phyloP scores from a whole-genome alignment of 2,113 vertebrate species.

The Ifrita kowaldi region DNA sequence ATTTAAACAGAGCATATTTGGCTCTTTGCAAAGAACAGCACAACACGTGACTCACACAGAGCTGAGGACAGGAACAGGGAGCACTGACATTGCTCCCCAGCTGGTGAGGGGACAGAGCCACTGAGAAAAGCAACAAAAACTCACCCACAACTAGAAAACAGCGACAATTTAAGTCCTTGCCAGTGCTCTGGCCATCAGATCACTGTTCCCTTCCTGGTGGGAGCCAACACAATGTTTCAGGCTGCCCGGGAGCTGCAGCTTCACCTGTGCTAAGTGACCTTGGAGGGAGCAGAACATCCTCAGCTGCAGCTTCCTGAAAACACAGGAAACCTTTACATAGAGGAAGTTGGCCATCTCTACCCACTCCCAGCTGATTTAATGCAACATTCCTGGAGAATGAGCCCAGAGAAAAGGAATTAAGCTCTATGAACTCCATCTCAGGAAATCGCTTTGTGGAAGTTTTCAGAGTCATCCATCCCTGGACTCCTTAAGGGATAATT shows the following conservation, averaged over 20 bases:
- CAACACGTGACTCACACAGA: rapidly evolving
- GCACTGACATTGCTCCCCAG: neutral
- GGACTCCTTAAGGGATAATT: neutral
- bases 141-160: neutral
- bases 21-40: neutral
- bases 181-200: rapidly evolving
- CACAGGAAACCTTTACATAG: neutral
- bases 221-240: neutral
- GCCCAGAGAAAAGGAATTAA: neutral
- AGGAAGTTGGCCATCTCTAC: neutral
- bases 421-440: neutral
- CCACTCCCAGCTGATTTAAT: neutral
- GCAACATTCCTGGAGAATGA: neutral
- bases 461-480: neutral
- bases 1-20: rapidly evolving
- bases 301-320: neutral
- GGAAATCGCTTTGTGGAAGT: neutral
- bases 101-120: neutral
- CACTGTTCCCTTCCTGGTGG: neutral
- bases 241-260: neutral
- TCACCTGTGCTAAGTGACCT: neutral
- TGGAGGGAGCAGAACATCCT: neutral
- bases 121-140: neutral
- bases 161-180: neutral
- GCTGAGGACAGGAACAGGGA: neutral